Percentiles rank a stretch among this genome's conserved stretches.
phyloP scores from a whole-genome alignment of 2,797 vertebrate genomes.

The Pseudomugil gertrudae region DNA sequence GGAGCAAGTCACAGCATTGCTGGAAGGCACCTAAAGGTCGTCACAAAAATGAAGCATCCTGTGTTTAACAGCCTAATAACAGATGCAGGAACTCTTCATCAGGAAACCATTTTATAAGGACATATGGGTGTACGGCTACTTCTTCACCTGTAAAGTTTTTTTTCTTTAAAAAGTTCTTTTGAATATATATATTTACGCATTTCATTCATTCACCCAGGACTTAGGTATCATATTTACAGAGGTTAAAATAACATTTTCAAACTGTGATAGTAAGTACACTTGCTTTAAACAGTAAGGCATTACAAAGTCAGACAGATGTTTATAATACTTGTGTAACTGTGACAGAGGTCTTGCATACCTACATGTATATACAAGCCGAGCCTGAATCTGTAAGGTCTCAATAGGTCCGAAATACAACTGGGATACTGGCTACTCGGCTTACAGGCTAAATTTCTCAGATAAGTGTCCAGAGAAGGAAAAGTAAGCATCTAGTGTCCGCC shows the following conservation, averaged over 20 bases:
- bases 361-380: constrained; percentile 21
- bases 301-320: constrained; percentile 55
- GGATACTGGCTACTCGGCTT: constrained; percentile 28
- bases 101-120: constrained; percentile 10
- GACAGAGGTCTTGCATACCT: constrained; percentile 48
- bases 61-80: constrained; percentile 17
- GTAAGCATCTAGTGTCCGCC: constrained; percentile 34
- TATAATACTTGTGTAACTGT: constrained; percentile 51
- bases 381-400: constrained; percentile 36
- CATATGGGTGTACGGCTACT: constrained; percentile 24
- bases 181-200: constrained; percentile 84
- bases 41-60: constrained; percentile 14
- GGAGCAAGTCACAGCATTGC: constrained; percentile 10
- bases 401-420: constrained; percentile 22
- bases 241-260: constrained; percentile 74
- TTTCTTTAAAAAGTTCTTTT: constrained; percentile 67
- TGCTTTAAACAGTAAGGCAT: constrained; percentile 66
- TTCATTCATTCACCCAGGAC: constrained; percentile 75
- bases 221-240: constrained; percentile 82
- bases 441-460: constrained; percentile 32
- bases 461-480: constrained; percentile 34
- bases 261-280: constrained; percentile 62
- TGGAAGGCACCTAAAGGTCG: constrained; percentile 35
- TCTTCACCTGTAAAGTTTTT: constrained; percentile 40
- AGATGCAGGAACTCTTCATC: constrained; percentile 8